These are phyloP conservation scores for Sesamia nonagrioides DNA, from an alignment of 1,140 invertebrate species.

Conservation along the genomic window DNA sequence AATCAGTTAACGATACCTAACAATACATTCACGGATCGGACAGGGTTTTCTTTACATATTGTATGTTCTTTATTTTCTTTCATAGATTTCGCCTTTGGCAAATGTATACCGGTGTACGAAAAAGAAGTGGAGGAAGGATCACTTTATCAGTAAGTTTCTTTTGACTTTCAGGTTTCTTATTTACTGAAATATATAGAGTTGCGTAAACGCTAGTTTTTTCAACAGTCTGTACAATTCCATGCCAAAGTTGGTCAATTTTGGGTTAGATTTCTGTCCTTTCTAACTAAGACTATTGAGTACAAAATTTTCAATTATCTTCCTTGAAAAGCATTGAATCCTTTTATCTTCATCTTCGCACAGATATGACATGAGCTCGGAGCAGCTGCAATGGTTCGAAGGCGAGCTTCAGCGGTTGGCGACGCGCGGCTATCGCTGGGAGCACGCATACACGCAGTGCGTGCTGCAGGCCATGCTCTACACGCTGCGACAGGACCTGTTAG, in stretches of 20 bases:
- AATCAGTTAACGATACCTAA: too few relatives aligned
- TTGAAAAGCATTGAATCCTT: too few relatives aligned
- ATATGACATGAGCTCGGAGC: conserved; percentile 89
- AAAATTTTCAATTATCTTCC: too few relatives aligned
- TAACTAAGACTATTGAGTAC: too few relatives aligned
- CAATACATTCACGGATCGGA: too few relatives aligned
- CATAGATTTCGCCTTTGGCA: conserved; percentile 94
- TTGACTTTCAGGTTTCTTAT: not conserved
- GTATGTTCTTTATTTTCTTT: too few relatives aligned
- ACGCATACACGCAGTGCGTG: conserved; percentile 94
- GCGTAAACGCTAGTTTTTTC: too few relatives aligned
- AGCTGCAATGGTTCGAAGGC: conserved; percentile 90
- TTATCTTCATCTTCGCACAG: conserved; percentile 67
- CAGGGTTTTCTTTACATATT: too few relatives aligned
- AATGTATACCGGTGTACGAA: conserved; percentile 91
- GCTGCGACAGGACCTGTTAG: conserved; percentile 76
- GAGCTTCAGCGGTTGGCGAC: conserved; percentile 91
- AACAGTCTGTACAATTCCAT: too few relatives aligned
- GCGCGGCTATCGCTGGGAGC: conserved; percentile 93
- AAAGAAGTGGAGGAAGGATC: conserved; percentile 83
- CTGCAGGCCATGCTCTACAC: conserved; percentile 92
- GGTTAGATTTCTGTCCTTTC: too few relatives aligned
- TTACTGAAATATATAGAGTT: too few relatives aligned
- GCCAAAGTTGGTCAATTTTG: too few relatives aligned
- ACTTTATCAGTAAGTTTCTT: conserved; percentile 75